Evolutionary conservation across 1,140 invertebrate species (phyloP).

Genomic region (Saccostrea echinata): DNA sequence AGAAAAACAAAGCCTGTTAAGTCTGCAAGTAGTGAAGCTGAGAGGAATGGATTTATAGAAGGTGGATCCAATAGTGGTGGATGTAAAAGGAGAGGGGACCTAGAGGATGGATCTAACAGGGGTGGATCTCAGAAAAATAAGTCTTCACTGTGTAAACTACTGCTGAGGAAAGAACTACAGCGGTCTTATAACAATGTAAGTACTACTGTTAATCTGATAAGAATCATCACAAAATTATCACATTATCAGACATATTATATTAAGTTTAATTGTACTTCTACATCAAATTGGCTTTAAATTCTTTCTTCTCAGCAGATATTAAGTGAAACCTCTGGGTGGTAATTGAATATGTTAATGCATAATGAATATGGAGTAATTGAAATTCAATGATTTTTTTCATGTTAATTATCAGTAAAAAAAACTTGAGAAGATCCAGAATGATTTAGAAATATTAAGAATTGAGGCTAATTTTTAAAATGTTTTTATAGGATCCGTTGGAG

Average conservation of each 20-base stretch:
- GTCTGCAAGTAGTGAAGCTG: neutral
- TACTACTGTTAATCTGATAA: slow-evolving; percentile 63
- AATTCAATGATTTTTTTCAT: too few relatives aligned
- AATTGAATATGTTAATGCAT: slow-evolving; percentile 55
- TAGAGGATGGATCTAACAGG: neutral
- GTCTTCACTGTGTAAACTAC: slow-evolving; percentile 62
- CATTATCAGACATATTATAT: too few relatives aligned
- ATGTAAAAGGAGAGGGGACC: neutral
- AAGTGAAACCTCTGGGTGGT: too few relatives aligned
- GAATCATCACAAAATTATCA: too few relatives aligned
- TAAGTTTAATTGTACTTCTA: too few relatives aligned
- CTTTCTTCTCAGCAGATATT: too few relatives aligned
- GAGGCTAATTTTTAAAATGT: too few relatives aligned
- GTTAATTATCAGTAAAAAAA: too few relatives aligned
- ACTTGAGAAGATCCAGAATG: slow-evolving; percentile 83
- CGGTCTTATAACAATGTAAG: slow-evolving; percentile 53
- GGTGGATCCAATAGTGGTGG: neutral
- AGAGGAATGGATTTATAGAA: neutral
- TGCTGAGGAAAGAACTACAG: slow-evolving; percentile 61
- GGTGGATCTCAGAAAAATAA: slow-evolving; percentile 15
- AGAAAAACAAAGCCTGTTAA: neutral
- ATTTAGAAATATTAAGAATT: too few relatives aligned
- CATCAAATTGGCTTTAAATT: slow-evolving; percentile 41
- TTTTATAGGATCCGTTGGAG: neutral
- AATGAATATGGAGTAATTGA: too few relatives aligned